phyloP scores from a whole-genome alignment of 2,797 vertebrate species.

The Microctenopoma steveboyesi region DNA sequence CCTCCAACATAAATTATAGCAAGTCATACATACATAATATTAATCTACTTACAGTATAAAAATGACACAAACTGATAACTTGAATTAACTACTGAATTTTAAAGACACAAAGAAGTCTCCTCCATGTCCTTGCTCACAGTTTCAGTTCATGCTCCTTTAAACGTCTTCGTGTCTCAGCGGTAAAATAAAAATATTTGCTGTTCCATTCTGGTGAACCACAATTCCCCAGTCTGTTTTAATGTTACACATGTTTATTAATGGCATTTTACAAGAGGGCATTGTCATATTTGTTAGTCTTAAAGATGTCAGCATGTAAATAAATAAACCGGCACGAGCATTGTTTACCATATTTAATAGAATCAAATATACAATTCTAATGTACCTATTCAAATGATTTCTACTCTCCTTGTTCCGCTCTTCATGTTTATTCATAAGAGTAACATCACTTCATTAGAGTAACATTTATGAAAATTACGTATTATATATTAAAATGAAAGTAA shows the following conservation, averaged over 20 bases:
- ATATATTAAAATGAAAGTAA: conserved; percentile 83
- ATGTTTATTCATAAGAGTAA: conserved; percentile 91
- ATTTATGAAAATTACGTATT: conserved; percentile 91
- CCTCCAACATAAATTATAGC: not conserved
- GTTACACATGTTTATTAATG: conserved; percentile 93
- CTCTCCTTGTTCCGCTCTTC: conserved; percentile 83
- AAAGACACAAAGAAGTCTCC: not conserved
- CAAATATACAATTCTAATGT: conserved; percentile 90
- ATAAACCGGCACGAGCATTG: conserved; percentile 86
- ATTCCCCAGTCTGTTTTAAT: conserved; percentile 54
- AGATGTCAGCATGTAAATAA: conserved; percentile 86
- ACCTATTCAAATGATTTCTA: conserved; percentile 89
- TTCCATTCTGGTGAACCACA: conserved; percentile 45
- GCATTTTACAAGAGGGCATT: conserved; percentile 85
- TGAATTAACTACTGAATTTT: not conserved
- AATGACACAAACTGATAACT: not conserved
- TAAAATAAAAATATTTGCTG: conserved; percentile 29
- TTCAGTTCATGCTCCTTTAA: not conserved
- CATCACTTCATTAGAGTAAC: conserved; percentile 92
- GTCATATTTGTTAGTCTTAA: conserved; percentile 84
- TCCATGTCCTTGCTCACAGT: not conserved
- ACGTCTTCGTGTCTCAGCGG: conserved; percentile 8
- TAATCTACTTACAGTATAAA: not conserved
- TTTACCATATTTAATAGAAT: conserved; percentile 95
- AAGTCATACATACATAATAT: not conserved